Conservation (phyloP, 1,140 invertebrate genomes). For the Lithobius niger region DNA sequence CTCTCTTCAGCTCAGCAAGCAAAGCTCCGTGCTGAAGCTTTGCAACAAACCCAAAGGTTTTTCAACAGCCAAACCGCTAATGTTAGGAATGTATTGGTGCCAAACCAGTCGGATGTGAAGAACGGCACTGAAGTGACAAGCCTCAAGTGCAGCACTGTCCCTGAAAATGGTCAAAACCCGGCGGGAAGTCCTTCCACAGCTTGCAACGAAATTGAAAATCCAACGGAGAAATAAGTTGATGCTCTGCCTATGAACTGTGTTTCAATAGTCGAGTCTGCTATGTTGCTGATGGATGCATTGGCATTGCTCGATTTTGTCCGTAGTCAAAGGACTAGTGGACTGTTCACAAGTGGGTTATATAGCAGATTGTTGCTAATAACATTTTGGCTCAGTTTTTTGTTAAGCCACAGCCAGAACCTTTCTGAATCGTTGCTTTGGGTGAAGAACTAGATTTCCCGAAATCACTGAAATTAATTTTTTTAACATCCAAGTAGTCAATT, state of each 20-base stretch:
- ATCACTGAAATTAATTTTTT: not conserved
- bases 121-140: not conserved
- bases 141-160: not conserved
- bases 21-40: slow-evolving; percentile 25
- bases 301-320: not conserved
- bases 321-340: not conserved
- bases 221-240: not conserved
- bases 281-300: slow-evolving; percentile 1
- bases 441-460: not conserved
- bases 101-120: not conserved
- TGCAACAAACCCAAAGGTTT: slow-evolving; percentile 26
- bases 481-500: too few relatives aligned
- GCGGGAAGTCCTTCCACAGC: not conserved
- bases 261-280: not conserved
- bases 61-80: slow-evolving; percentile 17
- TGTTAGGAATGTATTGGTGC: not conserved
- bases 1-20: slow-evolving; percentile 25
- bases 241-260: not conserved
- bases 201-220: not conserved
- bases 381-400: not conserved
- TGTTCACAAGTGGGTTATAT: not conserved
- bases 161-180: too few relatives aligned
- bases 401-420: not conserved
- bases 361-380: not conserved
- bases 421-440: not conserved